Evolutionary conservation across 2,113 vertebrate species (phyloP), one percentile per base, ranked within the genome.

Genomic region (Hippopotamus amphibius): DNA sequence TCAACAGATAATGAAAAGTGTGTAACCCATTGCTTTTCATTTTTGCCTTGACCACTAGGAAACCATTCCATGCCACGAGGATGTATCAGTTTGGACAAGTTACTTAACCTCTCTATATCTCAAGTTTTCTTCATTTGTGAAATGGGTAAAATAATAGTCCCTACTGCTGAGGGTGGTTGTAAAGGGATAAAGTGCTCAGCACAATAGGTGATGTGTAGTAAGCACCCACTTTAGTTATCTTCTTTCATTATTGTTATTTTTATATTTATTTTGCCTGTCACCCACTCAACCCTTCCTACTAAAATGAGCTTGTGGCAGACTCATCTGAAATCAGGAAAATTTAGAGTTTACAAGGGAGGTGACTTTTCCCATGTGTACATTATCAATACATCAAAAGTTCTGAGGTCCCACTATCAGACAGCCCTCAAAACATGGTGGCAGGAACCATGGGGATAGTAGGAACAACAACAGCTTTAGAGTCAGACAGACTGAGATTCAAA

Each of bases 21-120:
- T 9, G 7, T 63, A 11, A 59, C 14, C 21, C 4, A 43, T 17
- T 28, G 12, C 37, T 87, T 94, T 76, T 66, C 53, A n/a, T 46
- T 76, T 81, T 87, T 46, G 26, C 88, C 68, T 90, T 71, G 90
- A 57, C 37, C 2, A 3, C 33, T 30, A 74, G 24, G 84, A 84
- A 94, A 46, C 24, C 72, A 71, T 61, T 89, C 30, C 37, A 8
- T 1, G 22, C 16, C 13, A 28, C 46, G 84, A 46, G 48, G 33
- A 69, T 5, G 19, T 19, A 30, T 71, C 24, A 19, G 26, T 33
- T 46, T 55, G 71, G 41, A 30, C 55, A 68, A 37, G 4, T 43
- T 79, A 81, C 69, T 80, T 33, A 43, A 22, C 2, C 30, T 14
- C 21, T 55, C 37, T 26, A 24, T 16, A 59, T 53, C 16, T 59